phyloP scores from a whole-genome alignment of 1,140 invertebrate genomes.

The Hyles euphorbiae region DNA sequence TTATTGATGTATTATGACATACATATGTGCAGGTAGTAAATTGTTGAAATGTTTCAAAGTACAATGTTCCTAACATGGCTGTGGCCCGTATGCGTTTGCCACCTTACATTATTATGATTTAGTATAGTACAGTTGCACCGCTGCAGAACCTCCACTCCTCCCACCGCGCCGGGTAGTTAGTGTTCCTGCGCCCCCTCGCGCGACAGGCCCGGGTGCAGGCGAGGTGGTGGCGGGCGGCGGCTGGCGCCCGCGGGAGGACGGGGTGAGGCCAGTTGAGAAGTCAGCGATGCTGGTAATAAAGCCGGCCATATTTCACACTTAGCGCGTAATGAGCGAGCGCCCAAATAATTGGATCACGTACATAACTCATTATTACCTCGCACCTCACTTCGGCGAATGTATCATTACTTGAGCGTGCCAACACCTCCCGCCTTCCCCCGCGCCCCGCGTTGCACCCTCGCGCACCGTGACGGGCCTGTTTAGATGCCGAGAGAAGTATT shows the following conservation, averaged over 20 bases:
- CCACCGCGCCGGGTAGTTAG: not conserved
- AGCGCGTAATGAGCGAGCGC: slow-evolving; percentile 75
- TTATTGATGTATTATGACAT: too few relatives aligned
- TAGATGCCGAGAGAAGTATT: not conserved
- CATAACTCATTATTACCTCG: slow-evolving; percentile 76
- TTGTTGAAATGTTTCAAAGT: too few relatives aligned
- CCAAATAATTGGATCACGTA: slow-evolving; percentile 77
- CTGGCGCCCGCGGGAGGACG: not conserved
- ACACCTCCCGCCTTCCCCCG: slow-evolving; percentile 22
- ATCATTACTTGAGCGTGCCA: slow-evolving; percentile 51
- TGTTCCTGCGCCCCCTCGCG: slow-evolving; percentile 9
- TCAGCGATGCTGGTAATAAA: slow-evolving; percentile 65
- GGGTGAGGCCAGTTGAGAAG: slow-evolving; percentile 28
- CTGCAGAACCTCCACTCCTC: slow-evolving; percentile 28
- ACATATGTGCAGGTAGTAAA: too few relatives aligned
- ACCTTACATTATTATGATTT: slow-evolving; percentile 70
- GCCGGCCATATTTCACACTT: slow-evolving; percentile 75
- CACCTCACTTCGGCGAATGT: slow-evolving; percentile 64
- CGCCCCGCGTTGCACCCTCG: slow-evolving; percentile 1
- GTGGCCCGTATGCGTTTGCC: slow-evolving; percentile 8
- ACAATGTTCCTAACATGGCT: too few relatives aligned
- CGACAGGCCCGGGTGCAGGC: not conserved
- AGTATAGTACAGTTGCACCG: slow-evolving; percentile 60
- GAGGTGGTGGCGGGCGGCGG: too few relatives aligned
- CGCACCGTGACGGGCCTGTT: not conserved